phyloP scores from a whole-genome alignment of 2,888 invertebrate genomes.

The Rhingia rostrata region DNA sequence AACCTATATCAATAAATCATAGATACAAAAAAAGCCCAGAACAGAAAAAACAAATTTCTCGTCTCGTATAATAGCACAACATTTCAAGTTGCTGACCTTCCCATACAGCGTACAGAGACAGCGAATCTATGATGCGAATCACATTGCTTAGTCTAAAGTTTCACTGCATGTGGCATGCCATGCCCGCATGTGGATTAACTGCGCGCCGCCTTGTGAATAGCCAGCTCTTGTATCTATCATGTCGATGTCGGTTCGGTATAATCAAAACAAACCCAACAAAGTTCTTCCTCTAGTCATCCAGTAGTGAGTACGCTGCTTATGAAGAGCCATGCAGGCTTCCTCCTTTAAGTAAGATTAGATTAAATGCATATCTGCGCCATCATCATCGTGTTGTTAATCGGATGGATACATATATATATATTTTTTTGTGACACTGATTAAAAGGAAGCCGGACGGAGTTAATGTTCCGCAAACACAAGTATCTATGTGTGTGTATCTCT shows the following conservation, averaged over 20 bases:
- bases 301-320: background rate
- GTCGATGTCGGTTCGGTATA: background rate
- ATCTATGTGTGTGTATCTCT: background rate
- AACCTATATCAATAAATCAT: slow-evolving; percentile 19
- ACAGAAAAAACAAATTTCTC: background rate
- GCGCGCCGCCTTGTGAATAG: background rate
- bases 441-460: slow-evolving; percentile 26
- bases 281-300: background rate
- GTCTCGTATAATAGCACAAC: background rate
- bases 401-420: background rate
- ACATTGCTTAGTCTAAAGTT: slow-evolving; percentile 20
- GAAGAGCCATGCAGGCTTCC: background rate
- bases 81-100: slow-evolving; percentile 26
- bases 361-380: slow-evolving; percentile 1
- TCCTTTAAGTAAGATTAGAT: slow-evolving; percentile 4
- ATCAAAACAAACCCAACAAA: background rate
- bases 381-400: background rate
- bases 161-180: slow-evolving; percentile 20
- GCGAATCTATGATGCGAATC: slow-evolving; percentile 21
- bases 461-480: slow-evolving; percentile 27
- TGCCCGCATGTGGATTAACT: background rate
- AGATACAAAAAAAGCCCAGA: slow-evolving; percentile 4
- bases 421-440: slow-evolving; percentile 12
- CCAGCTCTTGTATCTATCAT: slow-evolving; percentile 9
- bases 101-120: background rate